Base-by-base conservation (phyloP, 2,888 invertebrate species). In the Dermolepida albohirtum region DNA sequence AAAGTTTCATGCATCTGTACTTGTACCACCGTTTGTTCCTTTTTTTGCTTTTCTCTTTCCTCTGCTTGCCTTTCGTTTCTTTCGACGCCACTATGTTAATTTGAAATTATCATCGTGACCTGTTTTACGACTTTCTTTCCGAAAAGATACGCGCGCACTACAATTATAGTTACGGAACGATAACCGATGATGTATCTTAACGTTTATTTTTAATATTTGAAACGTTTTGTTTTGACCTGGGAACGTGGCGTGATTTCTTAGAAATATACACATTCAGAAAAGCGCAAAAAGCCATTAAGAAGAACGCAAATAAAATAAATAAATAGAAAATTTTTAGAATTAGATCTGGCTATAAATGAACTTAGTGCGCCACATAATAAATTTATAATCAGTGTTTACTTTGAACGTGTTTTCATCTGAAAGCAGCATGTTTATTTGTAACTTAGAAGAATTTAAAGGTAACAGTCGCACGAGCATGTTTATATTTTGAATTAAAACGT, bases 131-230 rank as follows among this genome's bases (percentile, higher is more conserved):
- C n/a, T 47, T 63, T 34, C 22, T 27, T 49, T 47, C 16, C 12
- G 5, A 49, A 62, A 17, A 34, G 34, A 34, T 34, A 34, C 10
- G 2, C 1, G 1, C 34, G 34, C 4, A 2, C 22, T 34, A 34
- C 6, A 34, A 16, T 40, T 22, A 40, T 1, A 34, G 34, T 54
- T 39, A 55, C 41, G 8, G 11, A 40, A 8, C 22, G 17, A 55
- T 22, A 4, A 17, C 8, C 16, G 4, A 10, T 0, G 34, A 10
- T 14, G 12, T 5, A 52, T 12, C 6, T 6, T 5, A 34, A 8
- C 17, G 57, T 62, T 62, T 62, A 49, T 62, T 62, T 62, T 62
- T 54, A 40, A 62, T 47, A 62, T 62, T 34, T 34, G 47, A 62
- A 16, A 39, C 59, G 59, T 49, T 62, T 62, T 47, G 59, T 62